Conservation (phyloP, 2,888 invertebrate genomes). For the Labia minor region DNA sequence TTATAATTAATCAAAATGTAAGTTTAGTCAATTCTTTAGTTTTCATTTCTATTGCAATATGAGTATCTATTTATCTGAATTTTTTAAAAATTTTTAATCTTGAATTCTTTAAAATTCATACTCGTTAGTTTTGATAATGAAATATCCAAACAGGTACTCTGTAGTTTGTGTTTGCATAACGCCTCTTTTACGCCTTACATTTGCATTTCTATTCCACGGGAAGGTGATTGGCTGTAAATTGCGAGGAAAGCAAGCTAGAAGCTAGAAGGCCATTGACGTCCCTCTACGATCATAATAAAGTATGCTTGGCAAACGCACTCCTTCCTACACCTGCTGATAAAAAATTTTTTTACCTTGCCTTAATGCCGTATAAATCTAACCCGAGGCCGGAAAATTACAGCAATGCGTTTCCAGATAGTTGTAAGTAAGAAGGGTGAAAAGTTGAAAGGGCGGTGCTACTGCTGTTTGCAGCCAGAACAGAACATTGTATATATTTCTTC, state of each 20-base stretch:
- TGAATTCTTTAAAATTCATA: no score
- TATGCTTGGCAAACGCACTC: slow-evolving; percentile 4
- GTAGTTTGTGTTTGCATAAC: slow-evolving; percentile 26
- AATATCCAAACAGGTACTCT: neutral
- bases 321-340: slow-evolving; percentile 8
- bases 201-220: slow-evolving; percentile 32
- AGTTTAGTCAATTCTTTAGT: no score
- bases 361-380: slow-evolving; percentile 25
- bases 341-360: slow-evolving; percentile 21
- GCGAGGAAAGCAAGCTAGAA: neutral
- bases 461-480: slow-evolving; percentile 24
- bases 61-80: no score
- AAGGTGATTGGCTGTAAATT: slow-evolving; percentile 52
- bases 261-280: neutral
- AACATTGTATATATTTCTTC: slow-evolving; percentile 25
- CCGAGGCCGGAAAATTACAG: slow-evolving; percentile 26
- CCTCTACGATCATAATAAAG: slow-evolving; percentile 4
- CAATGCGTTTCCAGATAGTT: slow-evolving; percentile 26
- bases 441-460: slow-evolving; percentile 26
- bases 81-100: no score
- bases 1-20: no score
- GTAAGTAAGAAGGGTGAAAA: slow-evolving; percentile 21
- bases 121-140: slow-evolving; percentile 4
- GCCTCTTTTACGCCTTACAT: slow-evolving; percentile 43
- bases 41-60: no score